Conservation (phyloP, 2,113 vertebrate species). For the Chaetorhynchus papuensis region DNA sequence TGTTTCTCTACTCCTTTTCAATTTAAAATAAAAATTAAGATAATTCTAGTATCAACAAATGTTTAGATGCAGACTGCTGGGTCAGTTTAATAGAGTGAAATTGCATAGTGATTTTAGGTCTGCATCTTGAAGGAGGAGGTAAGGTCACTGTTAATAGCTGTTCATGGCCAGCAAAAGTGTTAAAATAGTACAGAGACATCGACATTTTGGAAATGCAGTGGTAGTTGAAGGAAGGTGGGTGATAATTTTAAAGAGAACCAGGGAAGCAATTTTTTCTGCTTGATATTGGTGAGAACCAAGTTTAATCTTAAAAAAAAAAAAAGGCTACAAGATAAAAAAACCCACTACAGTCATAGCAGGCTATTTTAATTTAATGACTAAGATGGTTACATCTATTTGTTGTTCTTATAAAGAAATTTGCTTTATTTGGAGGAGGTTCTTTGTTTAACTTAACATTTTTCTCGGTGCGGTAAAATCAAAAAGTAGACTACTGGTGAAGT, state of each 20-base stretch:
- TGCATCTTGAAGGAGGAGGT: neutral
- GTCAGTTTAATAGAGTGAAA: neutral
- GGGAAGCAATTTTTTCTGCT: neutral
- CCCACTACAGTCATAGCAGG: neutral
- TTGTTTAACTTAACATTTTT: slow-evolving; percentile 24
- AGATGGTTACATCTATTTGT: neutral
- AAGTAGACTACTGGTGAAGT: slow-evolving; percentile 41
- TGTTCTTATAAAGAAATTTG: neutral
- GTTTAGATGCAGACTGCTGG: neutral
- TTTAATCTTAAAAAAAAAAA: neutral
- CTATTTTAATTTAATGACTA: neutral
- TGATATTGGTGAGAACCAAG: neutral
- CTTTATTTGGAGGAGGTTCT: neutral
- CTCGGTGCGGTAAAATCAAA: neutral
- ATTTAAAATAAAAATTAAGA: neutral
- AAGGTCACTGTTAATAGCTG: neutral
- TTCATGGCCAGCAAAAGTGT: neutral
- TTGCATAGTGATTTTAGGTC: neutral
- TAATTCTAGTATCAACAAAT: neutral
- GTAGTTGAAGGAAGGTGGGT: neutral
- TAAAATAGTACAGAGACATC: neutral
- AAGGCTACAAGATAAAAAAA: neutral
- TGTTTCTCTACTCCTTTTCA: neutral
- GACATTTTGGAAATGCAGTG: neutral
- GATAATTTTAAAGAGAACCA: neutral